phyloP scores from a whole-genome alignment of 2,113 vertebrate genomes.

The Mobula birostris region DNA sequence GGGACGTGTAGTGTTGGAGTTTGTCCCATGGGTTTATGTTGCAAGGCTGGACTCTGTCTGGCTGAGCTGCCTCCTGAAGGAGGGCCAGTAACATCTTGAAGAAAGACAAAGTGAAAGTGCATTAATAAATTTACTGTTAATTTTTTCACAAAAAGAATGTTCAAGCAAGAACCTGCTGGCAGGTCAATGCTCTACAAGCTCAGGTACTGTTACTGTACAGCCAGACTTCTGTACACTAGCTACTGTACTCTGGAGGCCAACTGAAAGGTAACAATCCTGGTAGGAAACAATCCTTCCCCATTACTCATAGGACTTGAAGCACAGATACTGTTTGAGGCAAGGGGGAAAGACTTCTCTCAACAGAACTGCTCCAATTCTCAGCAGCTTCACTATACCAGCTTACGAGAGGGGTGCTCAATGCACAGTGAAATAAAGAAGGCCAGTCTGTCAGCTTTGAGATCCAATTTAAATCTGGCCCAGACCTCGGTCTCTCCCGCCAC shows the following conservation, averaged over 20 bases:
- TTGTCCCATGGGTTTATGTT: slow-evolving; percentile 72
- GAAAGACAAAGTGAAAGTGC: slow-evolving; percentile 42
- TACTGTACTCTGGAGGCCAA: background rate
- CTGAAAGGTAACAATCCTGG: background rate
- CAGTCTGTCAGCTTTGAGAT: background rate
- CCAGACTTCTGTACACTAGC: background rate
- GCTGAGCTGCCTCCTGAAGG: slow-evolving; percentile 86
- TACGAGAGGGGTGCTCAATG: background rate
- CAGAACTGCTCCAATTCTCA: background rate
- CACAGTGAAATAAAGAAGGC: background rate
- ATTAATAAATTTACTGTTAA: too few species aligned
- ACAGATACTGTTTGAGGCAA: background rate
- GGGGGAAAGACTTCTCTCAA: background rate
- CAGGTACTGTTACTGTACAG: background rate
- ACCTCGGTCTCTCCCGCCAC: background rate
- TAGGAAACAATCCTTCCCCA: background rate
- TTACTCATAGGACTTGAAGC: background rate
- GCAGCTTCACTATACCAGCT: background rate
- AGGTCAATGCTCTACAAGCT: too few species aligned
- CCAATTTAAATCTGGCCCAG: background rate
- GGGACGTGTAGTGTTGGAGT: slow-evolving; percentile 47
- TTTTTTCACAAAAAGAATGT: too few species aligned
- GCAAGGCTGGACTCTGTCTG: slow-evolving; percentile 80
- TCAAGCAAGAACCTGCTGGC: background rate
- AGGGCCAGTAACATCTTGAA: slow-evolving; percentile 73